These are phyloP conservation scores for Nomada lathburiana DNA, from an alignment of 2,888 invertebrate species.

Conservation along the genomic window DNA sequence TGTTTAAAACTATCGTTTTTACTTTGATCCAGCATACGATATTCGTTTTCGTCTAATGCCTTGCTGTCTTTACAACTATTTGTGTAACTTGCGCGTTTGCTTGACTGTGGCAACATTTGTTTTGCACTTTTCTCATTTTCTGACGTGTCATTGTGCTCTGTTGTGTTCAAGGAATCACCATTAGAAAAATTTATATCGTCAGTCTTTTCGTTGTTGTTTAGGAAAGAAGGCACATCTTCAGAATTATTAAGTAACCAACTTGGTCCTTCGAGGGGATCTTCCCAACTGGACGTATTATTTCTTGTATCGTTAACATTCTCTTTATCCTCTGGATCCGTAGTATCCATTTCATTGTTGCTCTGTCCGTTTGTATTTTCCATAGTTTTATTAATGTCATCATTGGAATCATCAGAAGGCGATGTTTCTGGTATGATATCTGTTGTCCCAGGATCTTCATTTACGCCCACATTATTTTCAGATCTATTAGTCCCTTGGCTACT, in stretches of 20 bases:
- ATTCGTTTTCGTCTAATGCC: not conserved
- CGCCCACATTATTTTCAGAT: conserved; percentile 29
- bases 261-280: conserved; percentile 82
- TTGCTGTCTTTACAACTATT: not conserved
- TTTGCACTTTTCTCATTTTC: conserved; percentile 1
- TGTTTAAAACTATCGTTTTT: not conserved
- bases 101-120: conserved; percentile 9
- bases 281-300: conserved; percentile 35
- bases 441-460: conserved; percentile 19
- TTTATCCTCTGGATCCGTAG: not conserved
- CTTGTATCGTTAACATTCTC: not conserved
- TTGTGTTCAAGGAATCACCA: conserved; percentile 14
- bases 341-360: not conserved
- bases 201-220: conserved; percentile 35
- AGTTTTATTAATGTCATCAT: not conserved
- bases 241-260: conserved; percentile 78
- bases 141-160: conserved; percentile 8
- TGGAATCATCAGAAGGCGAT: not conserved
- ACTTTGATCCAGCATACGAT: not conserved
- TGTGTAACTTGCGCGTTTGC: not conserved
- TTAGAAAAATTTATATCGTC: conserved; percentile 30
- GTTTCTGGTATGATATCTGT: conserved; percentile 29
- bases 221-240: conserved; percentile 42
- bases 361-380: not conserved
- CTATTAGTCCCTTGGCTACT: conserved; percentile 26